These are phyloP conservation scores for Drosophila sordidula DNA, from an alignment of 2,888 invertebrate species.

Conservation along the genomic window DNA sequence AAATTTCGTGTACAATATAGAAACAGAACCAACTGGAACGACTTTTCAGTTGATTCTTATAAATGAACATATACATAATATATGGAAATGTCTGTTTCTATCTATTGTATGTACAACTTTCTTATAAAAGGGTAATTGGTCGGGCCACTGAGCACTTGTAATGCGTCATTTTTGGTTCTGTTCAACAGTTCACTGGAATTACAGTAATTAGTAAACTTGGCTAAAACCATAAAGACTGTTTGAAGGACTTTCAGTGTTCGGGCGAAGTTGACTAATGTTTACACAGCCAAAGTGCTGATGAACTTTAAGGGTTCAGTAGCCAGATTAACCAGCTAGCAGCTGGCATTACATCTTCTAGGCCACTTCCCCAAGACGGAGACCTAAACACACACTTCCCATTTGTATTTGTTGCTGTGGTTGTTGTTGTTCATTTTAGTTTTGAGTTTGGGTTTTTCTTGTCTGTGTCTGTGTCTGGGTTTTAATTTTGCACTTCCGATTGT, in stretches of 20 bases:
- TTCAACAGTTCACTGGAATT: conserved; percentile 11
- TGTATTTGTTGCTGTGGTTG: background rate
- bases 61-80: too few relatives aligned
- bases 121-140: background rate
- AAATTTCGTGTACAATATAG: too few relatives aligned
- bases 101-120: background rate
- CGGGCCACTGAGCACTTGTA: background rate
- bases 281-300: conserved; percentile 21
- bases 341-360: conserved; percentile 29
- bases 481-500: conserved; percentile 78
- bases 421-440: conserved; percentile 5
- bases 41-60: too few relatives aligned
- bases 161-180: conserved; percentile 30
- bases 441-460: conserved; percentile 17
- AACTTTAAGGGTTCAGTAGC: conserved; percentile 52
- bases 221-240: conserved; percentile 21
- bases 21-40: too few relatives aligned
- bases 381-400: conserved; percentile 23
- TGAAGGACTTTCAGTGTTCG: conserved; percentile 41
- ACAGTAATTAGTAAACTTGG: conserved; percentile 35
- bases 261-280: conserved; percentile 42
- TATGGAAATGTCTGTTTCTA: too few relatives aligned
- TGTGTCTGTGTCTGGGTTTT: conserved; percentile 60
- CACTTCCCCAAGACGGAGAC: conserved; percentile 24
- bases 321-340: conserved; percentile 21